Base-by-base conservation (phyloP, 2,797 vertebrate genomes). In the Ciconia nigra region DNA sequence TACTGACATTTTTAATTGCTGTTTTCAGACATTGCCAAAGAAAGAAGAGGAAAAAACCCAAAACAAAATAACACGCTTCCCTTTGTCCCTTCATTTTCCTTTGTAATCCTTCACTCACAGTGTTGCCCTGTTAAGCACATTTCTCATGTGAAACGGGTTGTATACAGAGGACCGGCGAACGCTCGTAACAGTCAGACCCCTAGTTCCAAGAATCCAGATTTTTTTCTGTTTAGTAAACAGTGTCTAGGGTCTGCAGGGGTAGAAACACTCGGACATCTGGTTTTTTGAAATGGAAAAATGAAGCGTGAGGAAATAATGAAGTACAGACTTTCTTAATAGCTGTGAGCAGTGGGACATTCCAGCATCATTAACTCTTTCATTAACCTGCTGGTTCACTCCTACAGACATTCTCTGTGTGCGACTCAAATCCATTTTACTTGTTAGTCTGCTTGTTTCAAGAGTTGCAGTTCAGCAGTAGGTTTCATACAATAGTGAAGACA, bases 161-260 rank as follows among this genome's bases (percentile, higher is more conserved):
- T 54, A 76, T 52, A 87, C 54, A 93, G 76, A 89, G 74, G 63
- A 90, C 72, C 77, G 86, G 72, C 54, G 35, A 95, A 87, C 7
- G 80, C 20, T 87, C 58, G 76, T 58, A 92, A 33, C 67, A 81
- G 79, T 57, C 77, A 90, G 61, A 81, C 7, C 61, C 59, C 63
- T 54, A 51, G 92, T 63, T 95, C 93, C 91, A 95, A 95, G 85
- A 80, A 87, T 61, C 92, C 92, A 83, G 83, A 69, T 95, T 97
- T 93, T 77, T 97, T 97, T 98, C 93, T 97, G 82, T 97, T 97
- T 97, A 67, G 88, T 97, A 97, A 98, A 97, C 92, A 97, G 72
- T 78, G 83, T 96, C 90, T 95, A 91, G 84, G 71, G 89, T 94
- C 89, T 93, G 93, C 92, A 97, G 63, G 66, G 84, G 67, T 87